Conservation (phyloP, 2,113 vertebrate species). For the Labeo rohita region DNA sequence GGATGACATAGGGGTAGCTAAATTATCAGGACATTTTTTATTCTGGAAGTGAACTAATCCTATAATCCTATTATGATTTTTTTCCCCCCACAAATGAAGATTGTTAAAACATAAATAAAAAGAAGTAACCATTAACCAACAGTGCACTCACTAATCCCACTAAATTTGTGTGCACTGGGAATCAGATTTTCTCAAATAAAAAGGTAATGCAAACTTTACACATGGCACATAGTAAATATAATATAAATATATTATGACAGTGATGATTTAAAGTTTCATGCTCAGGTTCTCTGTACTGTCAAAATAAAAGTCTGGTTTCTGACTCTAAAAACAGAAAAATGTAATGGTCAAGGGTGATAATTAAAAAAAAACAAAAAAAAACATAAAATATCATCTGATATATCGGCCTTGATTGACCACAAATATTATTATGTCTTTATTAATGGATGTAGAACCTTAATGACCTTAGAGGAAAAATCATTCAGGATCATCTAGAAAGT, state of each 20-base stretch:
- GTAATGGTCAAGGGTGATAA: background rate
- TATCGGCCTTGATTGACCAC: background rate
- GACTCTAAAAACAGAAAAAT: background rate
- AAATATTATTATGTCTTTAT: background rate
- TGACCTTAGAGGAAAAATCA: background rate
- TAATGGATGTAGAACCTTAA: background rate
- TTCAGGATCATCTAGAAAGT: background rate
- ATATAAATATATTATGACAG: background rate
- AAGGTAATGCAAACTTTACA: background rate
- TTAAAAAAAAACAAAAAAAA: background rate
- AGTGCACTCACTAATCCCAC: too few relatives aligned
- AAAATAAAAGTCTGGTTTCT: background rate
- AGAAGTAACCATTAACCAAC: too few relatives aligned
- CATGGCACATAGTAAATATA: background rate
- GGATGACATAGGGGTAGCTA: too few relatives aligned
- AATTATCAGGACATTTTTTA: too few relatives aligned
- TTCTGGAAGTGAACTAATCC: too few relatives aligned
- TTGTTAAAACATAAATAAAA: background rate
- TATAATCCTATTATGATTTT: background rate
- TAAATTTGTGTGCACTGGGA: too few relatives aligned
- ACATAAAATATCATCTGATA: background rate
- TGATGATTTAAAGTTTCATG: background rate
- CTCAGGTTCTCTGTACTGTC: background rate
- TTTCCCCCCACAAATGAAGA: background rate
- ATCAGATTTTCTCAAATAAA: background rate